Evolutionary conservation across 2,113 vertebrate genomes (phyloP).

Genomic region (Phylloscopus whistleri): DNA sequence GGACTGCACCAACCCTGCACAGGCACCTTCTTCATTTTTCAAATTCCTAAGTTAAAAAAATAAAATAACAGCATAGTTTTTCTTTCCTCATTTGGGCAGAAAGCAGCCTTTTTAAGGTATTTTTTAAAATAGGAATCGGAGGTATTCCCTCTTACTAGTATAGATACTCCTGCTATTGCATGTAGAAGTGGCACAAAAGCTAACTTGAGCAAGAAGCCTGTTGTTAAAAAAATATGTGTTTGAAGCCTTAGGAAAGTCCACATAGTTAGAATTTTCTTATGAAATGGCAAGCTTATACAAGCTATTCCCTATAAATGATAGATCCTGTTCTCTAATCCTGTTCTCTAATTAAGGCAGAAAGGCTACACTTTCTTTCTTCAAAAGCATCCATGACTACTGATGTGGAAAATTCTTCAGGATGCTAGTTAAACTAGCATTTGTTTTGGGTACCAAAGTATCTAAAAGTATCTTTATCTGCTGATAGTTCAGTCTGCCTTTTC

Average conservation of each 20-base stretch:
- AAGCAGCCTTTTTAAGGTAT: background rate
- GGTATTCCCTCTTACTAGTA: background rate
- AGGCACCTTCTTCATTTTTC: background rate
- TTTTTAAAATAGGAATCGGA: background rate
- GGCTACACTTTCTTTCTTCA: background rate
- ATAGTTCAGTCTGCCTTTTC: background rate
- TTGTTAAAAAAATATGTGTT: background rate
- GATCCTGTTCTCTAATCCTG: background rate
- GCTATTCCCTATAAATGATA: background rate
- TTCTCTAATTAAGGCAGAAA: background rate
- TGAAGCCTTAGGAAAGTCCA: background rate
- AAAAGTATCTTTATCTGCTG: background rate
- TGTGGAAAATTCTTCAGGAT: background rate
- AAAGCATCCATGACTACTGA: background rate
- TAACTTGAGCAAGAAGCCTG: background rate
- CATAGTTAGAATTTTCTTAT: background rate
- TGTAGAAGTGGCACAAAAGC: background rate
- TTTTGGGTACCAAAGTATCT: background rate
- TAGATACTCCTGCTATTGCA: background rate
- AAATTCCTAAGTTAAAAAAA: background rate
- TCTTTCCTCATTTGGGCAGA: background rate
- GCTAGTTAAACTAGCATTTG: background rate
- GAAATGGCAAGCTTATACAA: background rate
- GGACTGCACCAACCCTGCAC: background rate
- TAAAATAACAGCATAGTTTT: background rate